phyloP scores from a whole-genome alignment of 2,888 invertebrate species.

The Troglohyphantes excavatus region DNA sequence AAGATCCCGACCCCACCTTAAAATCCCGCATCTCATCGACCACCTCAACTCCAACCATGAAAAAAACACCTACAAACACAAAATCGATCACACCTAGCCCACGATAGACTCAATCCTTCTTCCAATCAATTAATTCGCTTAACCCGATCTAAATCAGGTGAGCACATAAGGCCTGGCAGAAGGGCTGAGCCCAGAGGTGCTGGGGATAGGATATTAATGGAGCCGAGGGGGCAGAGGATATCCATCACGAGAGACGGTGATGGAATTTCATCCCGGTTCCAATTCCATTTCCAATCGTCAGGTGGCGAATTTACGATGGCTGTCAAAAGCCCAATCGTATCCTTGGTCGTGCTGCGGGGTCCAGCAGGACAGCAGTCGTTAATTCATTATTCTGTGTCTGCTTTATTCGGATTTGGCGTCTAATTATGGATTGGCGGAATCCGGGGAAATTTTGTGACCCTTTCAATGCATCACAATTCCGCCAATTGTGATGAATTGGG shows the following conservation, averaged over 20 bases:
- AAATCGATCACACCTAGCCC: slow-evolving; percentile 3
- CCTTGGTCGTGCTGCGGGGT: slow-evolving; percentile 30
- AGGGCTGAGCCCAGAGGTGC: not conserved
- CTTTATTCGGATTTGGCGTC: slow-evolving; percentile 47
- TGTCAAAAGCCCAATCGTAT: slow-evolving; percentile 64
- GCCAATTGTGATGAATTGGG: too few species aligned
- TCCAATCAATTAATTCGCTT: slow-evolving; percentile 57
- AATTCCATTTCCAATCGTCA: slow-evolving; percentile 50
- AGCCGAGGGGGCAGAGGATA: slow-evolving; percentile 12
- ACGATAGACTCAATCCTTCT: slow-evolving; percentile 25
- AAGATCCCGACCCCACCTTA: slow-evolving; percentile 49
- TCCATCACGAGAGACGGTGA: slow-evolving; percentile 27
- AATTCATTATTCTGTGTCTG: slow-evolving; percentile 57
- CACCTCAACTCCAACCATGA: slow-evolving; percentile 3
- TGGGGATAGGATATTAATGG: slow-evolving; percentile 19
- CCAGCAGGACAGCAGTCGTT: not conserved
- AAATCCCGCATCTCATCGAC: slow-evolving; percentile 27
- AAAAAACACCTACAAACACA: not conserved
- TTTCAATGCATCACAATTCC: too few species aligned
- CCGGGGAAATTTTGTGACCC: too few species aligned
- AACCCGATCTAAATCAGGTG: slow-evolving; percentile 50
- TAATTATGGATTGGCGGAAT: too few species aligned
- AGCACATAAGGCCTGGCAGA: not conserved
- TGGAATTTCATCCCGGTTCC: slow-evolving; percentile 44
- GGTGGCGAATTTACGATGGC: slow-evolving; percentile 40